Evolutionary conservation across 2,113 vertebrate genomes (phyloP).

Genomic region (Misgurnus mizolepis): DNA sequence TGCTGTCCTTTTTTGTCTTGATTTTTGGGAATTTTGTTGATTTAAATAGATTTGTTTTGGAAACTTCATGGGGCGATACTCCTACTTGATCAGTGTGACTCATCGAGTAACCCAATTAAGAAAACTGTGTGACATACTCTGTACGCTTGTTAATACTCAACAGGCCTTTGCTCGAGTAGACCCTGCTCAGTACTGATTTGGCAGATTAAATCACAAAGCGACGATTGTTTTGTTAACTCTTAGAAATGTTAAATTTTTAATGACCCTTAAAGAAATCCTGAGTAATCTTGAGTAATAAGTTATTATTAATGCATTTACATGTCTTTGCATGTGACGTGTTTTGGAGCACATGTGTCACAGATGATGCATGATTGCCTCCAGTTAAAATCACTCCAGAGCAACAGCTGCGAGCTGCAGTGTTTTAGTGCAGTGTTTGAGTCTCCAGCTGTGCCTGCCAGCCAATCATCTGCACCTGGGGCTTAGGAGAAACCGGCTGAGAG

Average conservation of each 20-base stretch:
- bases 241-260: too few relatives aligned
- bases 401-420: conserved; percentile 21
- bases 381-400: conserved; percentile 40
- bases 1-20: too few relatives aligned
- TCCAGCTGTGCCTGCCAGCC: conserved; percentile 69
- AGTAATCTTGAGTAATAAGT: conserved; percentile 11
- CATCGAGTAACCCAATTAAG: background rate
- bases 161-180: background rate
- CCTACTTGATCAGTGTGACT: background rate
- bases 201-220: background rate
- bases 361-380: conserved; percentile 9
- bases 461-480: conserved; percentile 70
- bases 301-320: conserved; percentile 10
- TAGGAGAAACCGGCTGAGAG: conserved; percentile 71
- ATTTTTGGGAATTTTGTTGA: too few relatives aligned
- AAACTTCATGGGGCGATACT: background rate
- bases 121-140: background rate
- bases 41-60: conserved; percentile 5
- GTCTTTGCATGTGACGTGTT: conserved; percentile 15
- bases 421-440: conserved; percentile 46
- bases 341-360: background rate
- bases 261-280: background rate
- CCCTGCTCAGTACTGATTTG: too few relatives aligned
- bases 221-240: too few relatives aligned
- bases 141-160: background rate